Base-by-base conservation (phyloP, 2,888 invertebrate genomes). In the Chrysina gloriosa region DNA sequence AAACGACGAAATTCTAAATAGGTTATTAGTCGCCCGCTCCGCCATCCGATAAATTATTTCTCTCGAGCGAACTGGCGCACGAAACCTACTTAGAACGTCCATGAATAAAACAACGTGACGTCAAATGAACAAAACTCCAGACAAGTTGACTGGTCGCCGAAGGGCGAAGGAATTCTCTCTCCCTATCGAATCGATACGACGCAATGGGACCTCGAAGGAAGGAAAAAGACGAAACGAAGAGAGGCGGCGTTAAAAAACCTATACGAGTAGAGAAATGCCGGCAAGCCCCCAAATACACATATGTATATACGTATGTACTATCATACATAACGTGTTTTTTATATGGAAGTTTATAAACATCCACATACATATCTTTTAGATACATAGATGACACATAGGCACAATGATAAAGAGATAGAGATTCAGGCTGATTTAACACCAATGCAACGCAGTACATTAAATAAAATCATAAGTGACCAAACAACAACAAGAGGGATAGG, bases 111-210 rank as follows among this genome's bases (percentile, higher is more conserved):
- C 27, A 27, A 29, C 50, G 45, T 50, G 27, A 50, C 50, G 27
- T 50, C 50, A 29, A 50, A 50, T 50, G 29, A 50, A 50, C 14
- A 29, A 27, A 27, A 50, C 27, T 29, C n/a, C 50, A 14, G 29
- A 50, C 29, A 27, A 50, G 50, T 27, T 27, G 29, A 11, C 5
- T 50, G 29, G 50, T 29, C 27, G 50, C 45, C 45, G 27, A 14
- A 16, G 29, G 50, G 50, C 14, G 27, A 16, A 50, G 14, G 50
- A 29, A 50, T 29, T 50, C 27, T 47, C 14, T 14, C 29, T 50
- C 27, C 27, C 29, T 29, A 27, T 50, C 50, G 50, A 50, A 50
- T 50, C 50, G 50, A 50, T 50, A 50, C 27, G 29, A 29, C 14
- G 29, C 29, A 50, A 50, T 29, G 50, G 14, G 16, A 50, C 50